Base-by-base conservation (phyloP, 2,797 vertebrate species). In the Gephyroberyx darwinii region DNA sequence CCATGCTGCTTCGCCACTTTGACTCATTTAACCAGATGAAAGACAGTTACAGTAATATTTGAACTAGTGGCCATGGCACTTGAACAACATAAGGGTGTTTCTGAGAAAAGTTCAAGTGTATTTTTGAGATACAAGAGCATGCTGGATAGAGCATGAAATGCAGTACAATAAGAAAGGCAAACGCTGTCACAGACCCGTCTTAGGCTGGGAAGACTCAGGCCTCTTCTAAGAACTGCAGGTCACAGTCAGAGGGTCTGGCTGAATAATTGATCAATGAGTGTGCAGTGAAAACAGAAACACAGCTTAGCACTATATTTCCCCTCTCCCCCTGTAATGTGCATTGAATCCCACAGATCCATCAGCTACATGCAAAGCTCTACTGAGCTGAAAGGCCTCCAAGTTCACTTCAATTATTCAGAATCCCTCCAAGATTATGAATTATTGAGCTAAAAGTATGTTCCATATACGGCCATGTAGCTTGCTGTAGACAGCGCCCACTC, bases 331-430 rank as follows among this genome's bases (percentile, higher is more conserved):
- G 90, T 93, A 94, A 94, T 92, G 91, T 92, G 88, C 90, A 91
- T 90, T 66, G 87, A 93, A 91, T 93, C 92, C 90, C 91, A 92
- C 84, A 90, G 92, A 95, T 93, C 92, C 93, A 93, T 93, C 94
- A 94, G 88, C 92, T 88, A 90, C 92, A 93, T 93, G 90, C 91
- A 91, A 93, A 94, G 92, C 93, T 92, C 89, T 72, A 81, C 91
- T 89, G 92, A 90, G 91, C 93, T 93, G 92, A 93, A 94, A 94
- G 92, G 90, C 92, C 91, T 95, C 93, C 94, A 94, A 94, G 92
- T 95, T 94, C 92, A 94, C 78, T 93, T 95, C 90, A 95, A 95
- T 95, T 94, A 95, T 95, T 95, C 92, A 95, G 83, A 90, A 94
- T 93, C 91, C 92, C 90, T 94, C 92, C 89, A 90, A 92, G 89